These are phyloP conservation scores for Poecilobothrus nobilitatus DNA, from an alignment of 2,888 invertebrate species.

Conservation along the genomic window DNA sequence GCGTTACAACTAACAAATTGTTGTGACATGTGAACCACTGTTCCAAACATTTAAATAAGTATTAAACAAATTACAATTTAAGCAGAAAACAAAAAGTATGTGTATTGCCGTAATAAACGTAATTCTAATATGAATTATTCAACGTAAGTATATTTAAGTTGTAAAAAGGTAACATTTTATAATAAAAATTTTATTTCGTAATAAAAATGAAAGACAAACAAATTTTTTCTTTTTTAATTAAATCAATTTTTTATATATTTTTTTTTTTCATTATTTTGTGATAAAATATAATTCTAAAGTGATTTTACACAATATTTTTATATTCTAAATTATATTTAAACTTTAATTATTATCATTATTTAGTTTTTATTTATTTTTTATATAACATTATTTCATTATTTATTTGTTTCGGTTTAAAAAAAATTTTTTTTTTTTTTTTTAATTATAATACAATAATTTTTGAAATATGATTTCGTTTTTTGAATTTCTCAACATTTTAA, in stretches of 20 bases:
- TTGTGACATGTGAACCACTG: too few species aligned
- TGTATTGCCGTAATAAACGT: too few species aligned
- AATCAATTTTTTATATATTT: slow-evolving; percentile 2
- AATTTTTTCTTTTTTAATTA: neutral
- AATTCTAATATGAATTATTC: too few species aligned
- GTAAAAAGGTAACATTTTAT: too few species aligned
- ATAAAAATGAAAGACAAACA: neutral
- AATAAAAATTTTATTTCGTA: too few species aligned
- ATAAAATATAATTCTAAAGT: neutral
- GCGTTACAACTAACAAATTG: too few species aligned
- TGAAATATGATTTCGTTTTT: neutral
- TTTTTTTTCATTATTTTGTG: neutral
- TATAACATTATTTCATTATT: neutral
- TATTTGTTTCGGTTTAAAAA: neutral
- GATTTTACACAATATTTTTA: neutral
- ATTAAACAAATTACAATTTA: too few species aligned
- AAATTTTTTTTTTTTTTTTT: neutral
- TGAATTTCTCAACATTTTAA: neutral
- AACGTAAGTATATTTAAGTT: too few species aligned
- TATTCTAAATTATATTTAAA: neutral
- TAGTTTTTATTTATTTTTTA: neutral
- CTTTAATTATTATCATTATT: neutral
- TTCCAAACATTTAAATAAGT: too few species aligned
- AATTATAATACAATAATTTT: neutral
- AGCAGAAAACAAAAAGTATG: too few species aligned